These are phyloP conservation scores for Apodemus agrarius DNA, from an alignment of 2,797 vertebrate species.

Conservation along the genomic window DNA sequence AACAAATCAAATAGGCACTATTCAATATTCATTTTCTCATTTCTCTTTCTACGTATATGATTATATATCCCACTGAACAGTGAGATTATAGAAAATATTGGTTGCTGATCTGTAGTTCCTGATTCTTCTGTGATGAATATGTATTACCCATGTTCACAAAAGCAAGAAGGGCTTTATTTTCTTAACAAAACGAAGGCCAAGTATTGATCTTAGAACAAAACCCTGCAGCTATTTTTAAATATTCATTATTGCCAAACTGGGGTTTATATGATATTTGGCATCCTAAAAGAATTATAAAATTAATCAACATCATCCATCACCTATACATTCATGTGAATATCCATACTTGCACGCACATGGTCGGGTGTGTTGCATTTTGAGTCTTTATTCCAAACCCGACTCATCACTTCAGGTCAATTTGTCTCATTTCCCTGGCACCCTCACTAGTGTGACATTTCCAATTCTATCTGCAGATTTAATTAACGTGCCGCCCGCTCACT, in stretches of 20 bases:
- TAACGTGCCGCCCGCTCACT: constrained; percentile 62
- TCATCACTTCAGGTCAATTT: constrained; percentile 65
- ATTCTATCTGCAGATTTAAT: constrained; percentile 82
- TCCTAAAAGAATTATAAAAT: constrained; percentile 50
- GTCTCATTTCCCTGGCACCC: constrained; percentile 64
- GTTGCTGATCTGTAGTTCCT: neutral
- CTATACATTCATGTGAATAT: neutral
- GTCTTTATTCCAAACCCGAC: constrained; percentile 32
- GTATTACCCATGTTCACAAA: constrained; percentile 47
- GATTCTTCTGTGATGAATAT: constrained; percentile 41
- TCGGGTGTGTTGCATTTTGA: neutral
- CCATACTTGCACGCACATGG: rapidly evolving
- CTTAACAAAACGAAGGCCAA: constrained; percentile 65
- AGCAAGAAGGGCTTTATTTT: constrained; percentile 52
- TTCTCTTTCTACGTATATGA: neutral
- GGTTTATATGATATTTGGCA: constrained; percentile 4
- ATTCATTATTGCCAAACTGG: constrained; percentile 36
- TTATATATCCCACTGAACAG: neutral
- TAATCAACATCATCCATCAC: neutral
- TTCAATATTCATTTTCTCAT: constrained; percentile 30
- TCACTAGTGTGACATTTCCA: constrained; percentile 77
- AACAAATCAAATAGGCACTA: constrained; percentile 26
- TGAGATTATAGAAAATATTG: neutral
- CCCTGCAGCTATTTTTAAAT: neutral
- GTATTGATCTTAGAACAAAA: constrained; percentile 63